Evolutionary conservation across 2,888 invertebrate species (phyloP).

Genomic region (Polia nebulosa): DNA sequence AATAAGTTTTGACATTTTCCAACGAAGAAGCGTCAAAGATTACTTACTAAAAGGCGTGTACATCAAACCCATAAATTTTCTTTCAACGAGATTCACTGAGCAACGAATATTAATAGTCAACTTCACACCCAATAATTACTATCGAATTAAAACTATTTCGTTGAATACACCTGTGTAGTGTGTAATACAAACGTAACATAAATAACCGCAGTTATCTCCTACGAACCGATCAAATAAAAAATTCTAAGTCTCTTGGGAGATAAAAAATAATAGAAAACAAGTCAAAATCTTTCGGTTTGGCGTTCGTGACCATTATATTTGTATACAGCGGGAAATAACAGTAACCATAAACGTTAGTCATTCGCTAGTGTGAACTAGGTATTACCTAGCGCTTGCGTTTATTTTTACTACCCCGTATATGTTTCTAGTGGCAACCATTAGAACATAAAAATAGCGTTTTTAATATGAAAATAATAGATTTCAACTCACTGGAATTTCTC

Average conservation of each 20-base stretch:
- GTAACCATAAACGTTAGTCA: conserved; percentile 65
- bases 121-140: conserved; percentile 38
- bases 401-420: conserved; percentile 61
- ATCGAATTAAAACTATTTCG: conserved; percentile 29
- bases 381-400: conserved; percentile 63
- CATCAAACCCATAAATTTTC: conserved; percentile 9
- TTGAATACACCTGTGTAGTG: conserved; percentile 29
- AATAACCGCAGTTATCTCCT: conserved; percentile 50
- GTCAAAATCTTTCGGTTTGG: conserved; percentile 62
- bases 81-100: conserved; percentile 11
- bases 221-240: conserved; percentile 56
- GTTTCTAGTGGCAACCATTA: conserved; percentile 48
- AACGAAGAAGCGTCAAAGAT: not conserved
- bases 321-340: conserved; percentile 66
- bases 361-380: conserved; percentile 68
- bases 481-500: conserved; percentile 57
- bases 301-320: conserved; percentile 65
- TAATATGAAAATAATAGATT: conserved; percentile 57
- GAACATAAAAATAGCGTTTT: conserved; percentile 55
- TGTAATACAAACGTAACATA: conserved; percentile 38
- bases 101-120: conserved; percentile 17
- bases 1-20: not conserved
- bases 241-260: conserved; percentile 44
- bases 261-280: conserved; percentile 66
- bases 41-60: not conserved